Percentiles rank a stretch among this genome's conserved stretches.
Evolutionary conservation across 1,140 invertebrate genomes (phyloP).

Genomic region (Pollicipes pollicipes): DNA sequence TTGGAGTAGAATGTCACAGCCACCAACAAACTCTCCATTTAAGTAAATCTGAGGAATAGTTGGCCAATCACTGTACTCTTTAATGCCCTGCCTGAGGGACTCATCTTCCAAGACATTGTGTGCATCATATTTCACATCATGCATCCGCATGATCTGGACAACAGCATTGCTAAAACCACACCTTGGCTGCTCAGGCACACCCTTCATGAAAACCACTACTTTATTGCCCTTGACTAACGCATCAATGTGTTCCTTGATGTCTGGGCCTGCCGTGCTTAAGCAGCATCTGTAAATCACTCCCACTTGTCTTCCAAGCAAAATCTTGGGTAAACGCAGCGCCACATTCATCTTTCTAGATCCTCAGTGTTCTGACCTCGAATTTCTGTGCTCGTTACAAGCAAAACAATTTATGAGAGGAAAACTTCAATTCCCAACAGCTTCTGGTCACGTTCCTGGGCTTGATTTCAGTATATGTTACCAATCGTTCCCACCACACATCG

Average conservation of each 20-base stretch:
- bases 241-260: conserved; percentile 29
- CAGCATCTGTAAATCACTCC: neutral
- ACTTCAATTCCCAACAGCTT: too few relatives aligned
- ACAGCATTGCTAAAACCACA: conserved; percentile 98
- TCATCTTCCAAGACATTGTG: conserved; percentile 81
- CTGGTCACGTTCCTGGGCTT: too few relatives aligned
- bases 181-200: conserved; percentile 70
- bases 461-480: too few relatives aligned
- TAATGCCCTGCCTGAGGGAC: conserved; percentile 75
- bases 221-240: conserved; percentile 50
- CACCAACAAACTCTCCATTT: conserved; percentile 91
- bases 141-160: conserved; percentile 82
- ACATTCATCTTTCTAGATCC: neutral
- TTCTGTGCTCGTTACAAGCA: too few relatives aligned
- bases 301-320: neutral
- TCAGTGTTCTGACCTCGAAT: too few relatives aligned
- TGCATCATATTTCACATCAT: conserved; percentile 71
- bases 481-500: too few relatives aligned
- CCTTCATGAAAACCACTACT: conserved; percentile 80
- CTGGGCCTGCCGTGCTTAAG: neutral
- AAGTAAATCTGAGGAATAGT: conserved; percentile 87
- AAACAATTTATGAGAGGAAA: too few relatives aligned
- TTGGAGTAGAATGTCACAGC: conserved; percentile 89
- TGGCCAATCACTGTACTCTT: conserved; percentile 93
- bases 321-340: neutral